Evolutionary conservation across 1,140 invertebrate genomes (phyloP).

Genomic region (Trichonephila inaurata): DNA sequence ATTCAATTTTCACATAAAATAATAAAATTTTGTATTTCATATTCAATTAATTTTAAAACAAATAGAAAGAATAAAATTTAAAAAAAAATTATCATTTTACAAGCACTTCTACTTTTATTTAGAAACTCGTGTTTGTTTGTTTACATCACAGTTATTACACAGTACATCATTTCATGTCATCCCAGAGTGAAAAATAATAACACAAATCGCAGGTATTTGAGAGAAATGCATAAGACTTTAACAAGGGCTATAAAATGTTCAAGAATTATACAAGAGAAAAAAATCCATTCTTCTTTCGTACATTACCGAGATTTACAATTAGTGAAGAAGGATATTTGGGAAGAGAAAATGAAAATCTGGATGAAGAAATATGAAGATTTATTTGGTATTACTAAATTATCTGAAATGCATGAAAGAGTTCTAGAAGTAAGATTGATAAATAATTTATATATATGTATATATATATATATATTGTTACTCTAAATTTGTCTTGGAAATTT

Average conservation of each 20-base stretch:
- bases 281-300: neutral
- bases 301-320: neutral
- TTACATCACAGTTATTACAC: neutral
- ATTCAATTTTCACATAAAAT: too few species aligned
- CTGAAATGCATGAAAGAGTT: conserved; percentile 57
- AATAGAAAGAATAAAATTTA: neutral
- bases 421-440: conserved; percentile 41
- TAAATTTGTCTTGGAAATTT: neutral
- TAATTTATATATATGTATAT: too few species aligned
- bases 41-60: neutral
- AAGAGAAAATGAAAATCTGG: conserved; percentile 59
- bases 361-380: conserved; percentile 69
- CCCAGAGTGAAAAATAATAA: too few species aligned
- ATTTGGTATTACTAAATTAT: conserved; percentile 58
- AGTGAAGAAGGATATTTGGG: conserved; percentile 30
- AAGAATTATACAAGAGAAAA: neutral
- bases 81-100: neutral
- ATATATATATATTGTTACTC: too few species aligned
- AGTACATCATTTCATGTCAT: too few species aligned
- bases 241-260: neutral
- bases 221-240: conserved; percentile 24
- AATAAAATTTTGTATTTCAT: too few species aligned
- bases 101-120: neutral
- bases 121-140: neutral
- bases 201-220: too few species aligned